Evolutionary conservation across 2,797 vertebrate species (phyloP), one percentile per base, ranked within the genome.

Genomic region (Sebastes ruberrimus): DNA sequence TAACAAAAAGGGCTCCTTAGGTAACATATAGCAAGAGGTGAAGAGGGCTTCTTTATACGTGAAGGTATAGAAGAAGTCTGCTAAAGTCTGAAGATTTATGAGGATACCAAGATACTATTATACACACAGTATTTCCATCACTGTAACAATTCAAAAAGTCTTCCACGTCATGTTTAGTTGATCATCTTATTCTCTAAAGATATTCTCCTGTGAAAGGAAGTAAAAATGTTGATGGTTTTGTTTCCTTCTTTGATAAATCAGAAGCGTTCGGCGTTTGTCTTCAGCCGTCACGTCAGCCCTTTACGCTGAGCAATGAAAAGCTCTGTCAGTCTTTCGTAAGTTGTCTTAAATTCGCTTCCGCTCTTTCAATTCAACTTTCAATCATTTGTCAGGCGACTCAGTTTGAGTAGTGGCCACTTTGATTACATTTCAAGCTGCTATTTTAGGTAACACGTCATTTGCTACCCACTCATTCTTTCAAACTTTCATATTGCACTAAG

Each of bases 381-480:
- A 62, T 89, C 87, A 85, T 72, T 55, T 84, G 76, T 89, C 81
- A 86, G 71, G 33, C 7, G 25, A 35, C 69, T 83, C 74, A 32
- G 3, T 28, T 1, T 13, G 6, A 30, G 53, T 8, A 59, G 25
- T 33, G 74, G 65, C 62, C 33, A 74, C 32, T 42, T 69, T 78
- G 78, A 73, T 74, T 49, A 9, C 28, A 42, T 63, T 69, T 65
- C 32, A 66, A 73, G 18, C 20, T 5, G 33, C 52, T 81, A 63
- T 72, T 88, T 88, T 71, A 72, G 32, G 59, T 61, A 38, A 33
- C 5, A 0, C 30, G 10, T 56, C 32, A 56, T 68, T 79, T 66
- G 9, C 46, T 63, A 14, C 62, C 66, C 66, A 53, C 35, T 1
- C 38, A 38, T 30, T 72, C 23, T 49, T 71, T 73, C 5, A 62